A percentile compares a stretch with the other conserved stretches of the same genome.
Evolutionary conservation across 1,140 invertebrate species (phyloP).

Genomic region (Asobara japonica): DNA sequence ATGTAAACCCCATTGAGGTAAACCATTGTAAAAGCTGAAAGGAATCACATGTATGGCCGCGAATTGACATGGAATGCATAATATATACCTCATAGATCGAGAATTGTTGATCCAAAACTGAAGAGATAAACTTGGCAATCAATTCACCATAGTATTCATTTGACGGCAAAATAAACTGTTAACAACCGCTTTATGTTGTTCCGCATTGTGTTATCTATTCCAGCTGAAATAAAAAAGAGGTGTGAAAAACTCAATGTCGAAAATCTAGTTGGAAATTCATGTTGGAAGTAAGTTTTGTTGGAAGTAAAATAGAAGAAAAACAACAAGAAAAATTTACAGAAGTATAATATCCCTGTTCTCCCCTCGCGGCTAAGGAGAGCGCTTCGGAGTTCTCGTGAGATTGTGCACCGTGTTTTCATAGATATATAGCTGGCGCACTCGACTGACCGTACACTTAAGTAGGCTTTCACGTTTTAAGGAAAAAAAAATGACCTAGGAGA

Average conservation of each 20-base stretch:
- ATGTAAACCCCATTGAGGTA: too few relatives aligned
- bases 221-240: not conserved
- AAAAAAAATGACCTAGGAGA: slow-evolving; percentile 16
- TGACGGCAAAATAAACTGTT: not conserved
- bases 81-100: too few relatives aligned
- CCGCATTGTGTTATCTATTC: not conserved
- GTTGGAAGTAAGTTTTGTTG: not conserved
- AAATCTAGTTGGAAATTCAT: not conserved
- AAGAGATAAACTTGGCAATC: too few relatives aligned
- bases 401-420: slow-evolving; percentile 21
- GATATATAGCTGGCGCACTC: slow-evolving; percentile 51
- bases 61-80: too few relatives aligned
- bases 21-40: too few relatives aligned
- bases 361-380: not conserved
- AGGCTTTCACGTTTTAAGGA: slow-evolving; percentile 44
- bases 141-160: not conserved
- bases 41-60: too few relatives aligned
- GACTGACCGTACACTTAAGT: slow-evolving; percentile 49
- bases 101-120: too few relatives aligned
- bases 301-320: not conserved
- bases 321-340: not conserved
- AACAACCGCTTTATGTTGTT: not conserved
- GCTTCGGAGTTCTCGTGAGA: slow-evolving; percentile 12
- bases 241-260: not conserved
- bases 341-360: slow-evolving; percentile 11